Base-by-base conservation (phyloP, 2,113 vertebrate species). In the Zingel zingel region DNA sequence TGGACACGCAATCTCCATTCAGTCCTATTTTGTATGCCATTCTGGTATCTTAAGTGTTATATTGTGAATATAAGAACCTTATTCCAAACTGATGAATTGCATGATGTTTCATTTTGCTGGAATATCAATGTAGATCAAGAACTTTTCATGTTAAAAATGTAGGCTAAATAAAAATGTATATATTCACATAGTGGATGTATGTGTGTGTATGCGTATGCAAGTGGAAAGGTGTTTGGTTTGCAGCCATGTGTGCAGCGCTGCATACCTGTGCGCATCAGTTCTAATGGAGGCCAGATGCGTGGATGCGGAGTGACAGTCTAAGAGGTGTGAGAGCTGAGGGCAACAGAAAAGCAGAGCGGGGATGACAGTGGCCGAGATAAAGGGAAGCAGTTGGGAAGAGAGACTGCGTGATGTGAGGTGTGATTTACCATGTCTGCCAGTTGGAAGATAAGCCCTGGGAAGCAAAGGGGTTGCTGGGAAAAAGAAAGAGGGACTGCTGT, bases 401-500 rank as follows among this genome's bases (percentile, higher is more conserved):
- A 77, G 77, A 65, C 74, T 54, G 67, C 19, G 3, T 14, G 77
- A 66, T 61, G 69, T 12, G 18, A 5, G 76, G 84, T 77, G 82
- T 72, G 81, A 91, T 92, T 90, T 85, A 75, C 84, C 74, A 16
- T 67, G 75, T 86, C 91, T 93, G 91, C 74, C 88, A 76, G 79
- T 88, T 81, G 78, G 83, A 84, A 91, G 92, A 93, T 91, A 91
- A 91, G 90, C 86, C 21, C 68, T 13, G 70, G 77, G 62, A 91
- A 81, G 77, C 87, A 75, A 73, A 82, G 53, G 63, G 83, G 85
- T 86, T 87, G 76, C 87, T 74, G 82, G 63, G 76, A 47, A 59
- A 73, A 74, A 73, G 54, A 82, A 70, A 54, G 27, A 58, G 11
- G 47, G 57, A 57, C 10, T 53, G 76, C 43, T 21, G 75, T 71